A percentile compares a stretch with the other conserved stretches of the same genome.
These are phyloP conservation scores for Tolypeutes matacus DNA, from an alignment of 2,797 vertebrate species.

Conservation along the genomic window DNA sequence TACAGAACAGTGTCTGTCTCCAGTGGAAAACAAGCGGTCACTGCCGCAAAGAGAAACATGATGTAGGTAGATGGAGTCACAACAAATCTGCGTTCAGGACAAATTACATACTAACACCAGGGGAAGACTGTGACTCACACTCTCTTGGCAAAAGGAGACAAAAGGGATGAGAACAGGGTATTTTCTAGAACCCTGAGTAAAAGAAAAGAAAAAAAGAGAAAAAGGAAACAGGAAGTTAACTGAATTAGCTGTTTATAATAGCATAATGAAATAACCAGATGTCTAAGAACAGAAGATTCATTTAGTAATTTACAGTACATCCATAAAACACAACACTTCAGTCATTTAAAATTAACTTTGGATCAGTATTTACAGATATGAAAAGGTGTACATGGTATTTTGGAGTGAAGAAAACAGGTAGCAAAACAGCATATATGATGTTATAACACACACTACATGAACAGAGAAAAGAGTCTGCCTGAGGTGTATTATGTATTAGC, in stretches of 20 bases:
- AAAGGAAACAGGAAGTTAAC: not conserved
- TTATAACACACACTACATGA: rapidly evolving
- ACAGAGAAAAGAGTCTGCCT: not conserved
- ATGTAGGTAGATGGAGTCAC: constrained; percentile 51
- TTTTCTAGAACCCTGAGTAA: not conserved
- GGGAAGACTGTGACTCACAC: constrained; percentile 30
- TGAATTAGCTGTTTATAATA: not conserved
- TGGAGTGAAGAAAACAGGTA: not conserved
- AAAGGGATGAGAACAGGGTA: not conserved
- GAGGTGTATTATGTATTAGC: not conserved
- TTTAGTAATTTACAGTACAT: not conserved
- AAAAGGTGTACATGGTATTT: not conserved
- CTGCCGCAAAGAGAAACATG: constrained; percentile 69
- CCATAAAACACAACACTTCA: not conserved
- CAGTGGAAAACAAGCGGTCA: constrained; percentile 75
- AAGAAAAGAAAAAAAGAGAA: not conserved
- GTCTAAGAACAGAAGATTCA: not conserved
- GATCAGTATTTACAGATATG: not conserved
- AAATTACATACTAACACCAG: not conserved
- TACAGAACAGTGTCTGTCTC: not conserved
- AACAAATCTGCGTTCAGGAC: not conserved
- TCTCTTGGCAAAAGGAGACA: not conserved
- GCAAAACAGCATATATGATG: not conserved
- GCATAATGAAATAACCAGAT: not conserved
- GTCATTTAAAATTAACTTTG: not conserved